phyloP scores from a whole-genome alignment of 2,888 invertebrate genomes.

The Leptinotarsa tumamoca region DNA sequence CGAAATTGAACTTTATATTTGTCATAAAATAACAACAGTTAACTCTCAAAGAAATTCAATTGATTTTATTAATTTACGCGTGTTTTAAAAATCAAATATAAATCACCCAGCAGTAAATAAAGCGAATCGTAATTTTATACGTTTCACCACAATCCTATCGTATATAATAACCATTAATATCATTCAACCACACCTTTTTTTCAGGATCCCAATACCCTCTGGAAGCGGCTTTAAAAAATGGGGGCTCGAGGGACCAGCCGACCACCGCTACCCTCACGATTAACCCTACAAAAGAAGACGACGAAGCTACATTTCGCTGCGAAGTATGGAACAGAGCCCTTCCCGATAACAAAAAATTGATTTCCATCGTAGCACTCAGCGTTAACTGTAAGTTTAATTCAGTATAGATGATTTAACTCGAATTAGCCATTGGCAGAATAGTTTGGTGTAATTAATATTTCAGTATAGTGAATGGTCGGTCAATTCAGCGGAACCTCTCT shows the following conservation, averaged over 20 bases:
- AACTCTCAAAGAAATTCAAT: too few relatives aligned
- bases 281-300: constrained; percentile 85
- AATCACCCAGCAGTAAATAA: neutral
- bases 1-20: too few relatives aligned
- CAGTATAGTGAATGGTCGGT: neutral
- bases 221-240: constrained; percentile 77
- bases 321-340: constrained; percentile 92
- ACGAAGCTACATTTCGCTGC: constrained; percentile 85
- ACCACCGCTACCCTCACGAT: constrained; percentile 82
- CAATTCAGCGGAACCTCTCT: too few relatives aligned
- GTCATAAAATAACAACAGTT: too few relatives aligned
- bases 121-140: constrained; percentile 12
- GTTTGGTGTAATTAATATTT: neutral
- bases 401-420: neutral
- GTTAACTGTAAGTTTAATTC: constrained; percentile 85
- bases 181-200: constrained; percentile 12
- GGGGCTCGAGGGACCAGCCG: constrained; percentile 79
- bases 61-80: too few relatives aligned
- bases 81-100: too few relatives aligned
- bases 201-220: constrained; percentile 78
- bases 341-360: constrained; percentile 82
- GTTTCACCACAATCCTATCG: neutral
- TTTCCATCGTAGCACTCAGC: constrained; percentile 82
- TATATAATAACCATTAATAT: constrained; percentile 9
- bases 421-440: neutral